These are phyloP conservation scores for Montipora sp. DNA, from an alignment of 64 coral and sea anemone species.

Conservation along the genomic window DNA sequence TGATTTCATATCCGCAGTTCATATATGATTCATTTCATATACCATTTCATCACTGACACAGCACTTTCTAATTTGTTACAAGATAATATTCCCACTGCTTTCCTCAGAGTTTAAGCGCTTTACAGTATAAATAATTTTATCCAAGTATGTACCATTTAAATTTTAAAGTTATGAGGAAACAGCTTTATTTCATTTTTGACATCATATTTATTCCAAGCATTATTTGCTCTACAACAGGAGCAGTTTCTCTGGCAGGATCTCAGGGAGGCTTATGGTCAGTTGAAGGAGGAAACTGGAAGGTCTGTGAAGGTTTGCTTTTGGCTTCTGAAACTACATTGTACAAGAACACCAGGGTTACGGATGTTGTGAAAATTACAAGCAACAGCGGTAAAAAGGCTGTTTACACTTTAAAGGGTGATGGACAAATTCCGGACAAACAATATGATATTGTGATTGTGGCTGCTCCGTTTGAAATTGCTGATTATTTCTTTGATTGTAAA, in stretches of 20 bases:
- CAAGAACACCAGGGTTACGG: constrained; percentile 71
- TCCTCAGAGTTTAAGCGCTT: no score
- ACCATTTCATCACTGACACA: no score
- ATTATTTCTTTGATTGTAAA: constrained; percentile 79
- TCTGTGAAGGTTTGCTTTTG: constrained; percentile 83
- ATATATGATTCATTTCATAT: no score
- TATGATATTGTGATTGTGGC: constrained; percentile 96
- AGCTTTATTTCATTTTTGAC: neutral
- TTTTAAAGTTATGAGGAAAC: no score
- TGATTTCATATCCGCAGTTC: no score
- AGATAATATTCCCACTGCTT: no score
- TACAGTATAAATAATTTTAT: no score
- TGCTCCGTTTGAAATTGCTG: constrained; percentile 62
- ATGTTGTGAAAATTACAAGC: constrained; percentile 55
- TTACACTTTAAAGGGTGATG: constrained; percentile 58
- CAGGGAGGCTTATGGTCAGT: constrained; percentile 92
- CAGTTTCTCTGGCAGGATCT: constrained; percentile 88
- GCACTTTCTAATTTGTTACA: no score
- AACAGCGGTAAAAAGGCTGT: constrained; percentile 2
- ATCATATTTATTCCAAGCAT: neutral
- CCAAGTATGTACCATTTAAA: no score
- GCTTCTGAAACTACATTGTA: constrained; percentile 69
- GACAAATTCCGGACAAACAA: neutral
- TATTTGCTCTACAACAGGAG: constrained; percentile 56
- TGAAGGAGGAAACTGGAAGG: constrained; percentile 90